Evolutionary conservation across 2,888 invertebrate species (phyloP).

Genomic region (Axea sp.): DNA sequence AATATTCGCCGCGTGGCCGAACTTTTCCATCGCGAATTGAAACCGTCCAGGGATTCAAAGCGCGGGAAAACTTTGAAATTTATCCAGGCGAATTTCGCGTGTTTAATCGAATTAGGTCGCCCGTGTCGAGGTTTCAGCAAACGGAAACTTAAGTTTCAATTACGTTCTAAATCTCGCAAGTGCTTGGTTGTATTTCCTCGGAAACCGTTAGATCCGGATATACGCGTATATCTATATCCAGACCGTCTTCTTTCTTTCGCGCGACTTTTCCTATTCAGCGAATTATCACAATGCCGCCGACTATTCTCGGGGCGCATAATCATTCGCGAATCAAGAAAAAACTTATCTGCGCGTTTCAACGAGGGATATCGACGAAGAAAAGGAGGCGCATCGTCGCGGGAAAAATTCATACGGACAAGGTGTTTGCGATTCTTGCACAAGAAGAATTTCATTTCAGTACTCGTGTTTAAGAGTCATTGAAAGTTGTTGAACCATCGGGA

Average conservation of each 20-base stretch:
- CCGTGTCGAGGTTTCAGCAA: constrained; percentile 15
- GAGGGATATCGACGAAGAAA: constrained; percentile 8
- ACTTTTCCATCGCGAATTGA: constrained; percentile 16
- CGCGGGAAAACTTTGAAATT: constrained; percentile 33
- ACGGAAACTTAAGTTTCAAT: constrained; percentile 42
- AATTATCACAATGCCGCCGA: constrained; percentile 43
- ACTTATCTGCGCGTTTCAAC: constrained; percentile 37
- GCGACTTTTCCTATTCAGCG: constrained; percentile 47
- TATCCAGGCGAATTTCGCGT: constrained; percentile 31
- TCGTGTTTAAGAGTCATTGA: no score
- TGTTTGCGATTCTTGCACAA: neutral
- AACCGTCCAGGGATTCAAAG: constrained; percentile 5
- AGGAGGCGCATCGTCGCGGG: constrained; percentile 3
- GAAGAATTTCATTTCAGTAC: constrained; percentile 26
- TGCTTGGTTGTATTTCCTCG: constrained; percentile 20
- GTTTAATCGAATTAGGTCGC: constrained; percentile 43
- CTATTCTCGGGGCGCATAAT: constrained; percentile 35
- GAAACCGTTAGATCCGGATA: constrained; percentile 25
- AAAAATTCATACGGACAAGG: constrained; percentile 5
- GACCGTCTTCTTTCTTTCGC: constrained; percentile 25
- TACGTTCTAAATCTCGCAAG: constrained; percentile 31
- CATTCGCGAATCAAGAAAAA: constrained; percentile 41
- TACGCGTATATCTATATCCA: constrained; percentile 1
- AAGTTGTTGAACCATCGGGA: no score
- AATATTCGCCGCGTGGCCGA: constrained; percentile 12